Conservation (phyloP, 2,113 vertebrate species). For the Otocyon megalotis region DNA sequence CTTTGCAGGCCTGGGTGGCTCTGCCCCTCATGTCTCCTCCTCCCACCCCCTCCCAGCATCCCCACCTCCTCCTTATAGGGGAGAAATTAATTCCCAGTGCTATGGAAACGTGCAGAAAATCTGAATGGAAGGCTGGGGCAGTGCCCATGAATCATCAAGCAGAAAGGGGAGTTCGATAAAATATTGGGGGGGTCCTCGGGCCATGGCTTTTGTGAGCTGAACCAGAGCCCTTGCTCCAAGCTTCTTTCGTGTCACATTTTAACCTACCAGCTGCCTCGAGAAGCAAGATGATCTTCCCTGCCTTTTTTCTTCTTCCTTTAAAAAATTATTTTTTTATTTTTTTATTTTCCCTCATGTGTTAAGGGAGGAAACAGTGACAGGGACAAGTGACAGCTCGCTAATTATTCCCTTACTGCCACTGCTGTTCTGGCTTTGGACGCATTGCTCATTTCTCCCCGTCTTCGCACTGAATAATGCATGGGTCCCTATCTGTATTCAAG, state of each 20-base stretch:
- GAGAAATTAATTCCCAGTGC: conserved; percentile 64
- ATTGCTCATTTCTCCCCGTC: conserved; percentile 96
- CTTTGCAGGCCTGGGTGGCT: conserved; percentile 58
- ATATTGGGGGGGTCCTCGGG: conserved; percentile 27
- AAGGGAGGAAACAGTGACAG: conserved; percentile 97
- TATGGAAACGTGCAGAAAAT: conserved; percentile 51
- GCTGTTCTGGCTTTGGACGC: conserved; percentile 96
- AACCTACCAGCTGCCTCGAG: conserved; percentile 88
- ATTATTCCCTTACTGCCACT: conserved; percentile 99
- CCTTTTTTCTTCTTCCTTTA: conserved; percentile 74
- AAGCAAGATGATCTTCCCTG: conserved; percentile 85
- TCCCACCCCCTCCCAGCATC: background rate
- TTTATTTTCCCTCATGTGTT: conserved; percentile 93
- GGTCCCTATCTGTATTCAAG: conserved; percentile 91
- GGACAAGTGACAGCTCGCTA: conserved; percentile 99
- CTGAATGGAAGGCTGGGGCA: conserved; percentile 27
- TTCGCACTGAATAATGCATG: conserved; percentile 94
- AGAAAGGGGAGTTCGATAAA: conserved; percentile 1
- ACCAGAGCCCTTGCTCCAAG: conserved; percentile 48
- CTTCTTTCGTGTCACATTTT: conserved; percentile 84
- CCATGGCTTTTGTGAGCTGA: conserved; percentile 71
- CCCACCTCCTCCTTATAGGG: background rate
- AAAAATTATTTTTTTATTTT: conserved; percentile 79
- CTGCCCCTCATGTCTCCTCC: conserved; percentile 37
- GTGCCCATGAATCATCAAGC: background rate